Evolutionary conservation across 2,888 invertebrate species (phyloP), one percentile per base, ranked within the genome.

Genomic region (Cerastis rubricosa): DNA sequence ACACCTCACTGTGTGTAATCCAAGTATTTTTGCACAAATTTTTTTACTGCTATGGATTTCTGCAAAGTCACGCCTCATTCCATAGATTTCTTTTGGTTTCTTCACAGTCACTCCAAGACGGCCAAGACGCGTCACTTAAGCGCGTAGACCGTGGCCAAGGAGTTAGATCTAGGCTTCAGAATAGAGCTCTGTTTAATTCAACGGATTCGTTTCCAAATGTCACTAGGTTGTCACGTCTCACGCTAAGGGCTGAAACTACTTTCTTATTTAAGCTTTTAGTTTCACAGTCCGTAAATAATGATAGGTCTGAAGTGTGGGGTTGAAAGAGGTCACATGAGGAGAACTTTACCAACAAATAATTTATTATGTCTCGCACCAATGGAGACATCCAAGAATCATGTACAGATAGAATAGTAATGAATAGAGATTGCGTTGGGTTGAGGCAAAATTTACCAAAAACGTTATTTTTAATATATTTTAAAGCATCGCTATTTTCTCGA

Each of bases 241-340:
- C 35, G 29, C 59, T 59, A 19, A 71, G 66, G 84, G 70, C 69
- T 71, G 19, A 5, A 70, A 54, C 40, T 54, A 71, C 59, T 81
- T 83, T 69, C 47, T 83, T 81, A 81, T 81, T 78, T 68, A 81
- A n/a, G 47, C 17, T 49, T 82, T 76, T 67, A 57, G 51, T 72
- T 61, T 66, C 54, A 17, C 29, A 29, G 61, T 29, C 54, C 25
- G 59, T 78, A 81, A 81, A 81, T 78, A 83, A 83, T 83, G 54
- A 81, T 69, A 35, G 49, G 68, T 61, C 40, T 76, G 47, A n/a
- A 54, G 66, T 35, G 77, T 70, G 43, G 22, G 14, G 54, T 25
- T 54, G 22, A 14, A n/a, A 70, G 43, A 70, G 77, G 79, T 57
- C 54, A 49, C 49, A 49, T 35, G 25, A 73, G 17, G 11, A 25